phyloP scores from a whole-genome alignment of 2,113 vertebrate genomes.

The Burhinus bistriatus region DNA sequence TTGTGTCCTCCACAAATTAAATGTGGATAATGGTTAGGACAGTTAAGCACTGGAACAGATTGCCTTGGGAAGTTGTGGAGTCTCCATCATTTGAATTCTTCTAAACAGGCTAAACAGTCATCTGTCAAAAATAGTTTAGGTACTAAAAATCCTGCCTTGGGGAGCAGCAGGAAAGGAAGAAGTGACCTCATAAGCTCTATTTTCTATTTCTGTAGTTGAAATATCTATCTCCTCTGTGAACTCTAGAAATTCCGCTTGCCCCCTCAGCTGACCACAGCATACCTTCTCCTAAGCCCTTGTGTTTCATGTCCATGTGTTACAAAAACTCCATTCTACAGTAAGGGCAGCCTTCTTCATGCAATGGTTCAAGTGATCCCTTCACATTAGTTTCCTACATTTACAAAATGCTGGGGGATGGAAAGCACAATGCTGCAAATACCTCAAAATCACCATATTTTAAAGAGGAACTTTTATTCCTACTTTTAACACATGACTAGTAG shows the following conservation, averaged over 20 bases:
- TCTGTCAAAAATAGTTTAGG: conserved; percentile 7
- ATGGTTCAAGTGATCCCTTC: not conserved
- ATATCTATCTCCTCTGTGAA: not conserved
- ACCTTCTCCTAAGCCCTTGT: not conserved
- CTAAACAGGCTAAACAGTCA: not conserved
- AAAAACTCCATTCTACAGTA: not conserved
- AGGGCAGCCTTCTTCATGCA: not conserved
- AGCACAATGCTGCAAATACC: not conserved
- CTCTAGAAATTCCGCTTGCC: not conserved
- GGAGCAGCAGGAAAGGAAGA: not conserved
- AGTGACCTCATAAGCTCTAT: not conserved
- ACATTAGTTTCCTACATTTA: not conserved
- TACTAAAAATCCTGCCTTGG: not conserved
- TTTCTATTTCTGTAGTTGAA: not conserved
- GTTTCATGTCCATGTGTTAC: not conserved
- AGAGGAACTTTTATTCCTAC: not conserved
- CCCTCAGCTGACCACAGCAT: not conserved
- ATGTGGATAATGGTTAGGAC: not conserved
- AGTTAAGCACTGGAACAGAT: not conserved
- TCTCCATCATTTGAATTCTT: not conserved
- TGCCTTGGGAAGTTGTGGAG: not conserved
- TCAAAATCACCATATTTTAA: not conserved
- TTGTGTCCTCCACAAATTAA: not conserved
- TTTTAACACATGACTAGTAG: not conserved
- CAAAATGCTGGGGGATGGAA: not conserved